phyloP scores from a whole-genome alignment of 2,113 vertebrate species.

The Scatophagus argus region DNA sequence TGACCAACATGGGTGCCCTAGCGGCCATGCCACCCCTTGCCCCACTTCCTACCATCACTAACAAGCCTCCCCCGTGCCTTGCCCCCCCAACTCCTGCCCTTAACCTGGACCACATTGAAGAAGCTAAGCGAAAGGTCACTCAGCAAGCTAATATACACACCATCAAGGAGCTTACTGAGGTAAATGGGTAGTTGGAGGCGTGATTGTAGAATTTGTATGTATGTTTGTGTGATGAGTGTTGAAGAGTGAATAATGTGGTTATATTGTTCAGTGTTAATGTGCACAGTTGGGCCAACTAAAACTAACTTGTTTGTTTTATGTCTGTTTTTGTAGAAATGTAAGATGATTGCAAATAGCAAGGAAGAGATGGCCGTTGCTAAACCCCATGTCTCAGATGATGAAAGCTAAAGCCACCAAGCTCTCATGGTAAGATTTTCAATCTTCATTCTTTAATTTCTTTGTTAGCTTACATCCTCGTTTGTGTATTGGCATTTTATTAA shows the following conservation, averaged over 20 bases:
- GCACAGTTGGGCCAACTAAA: not conserved
- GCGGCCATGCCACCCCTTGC: constrained; percentile 84
- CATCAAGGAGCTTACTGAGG: constrained; percentile 98
- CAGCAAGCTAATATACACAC: constrained; percentile 96
- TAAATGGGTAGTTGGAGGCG: constrained; percentile 60
- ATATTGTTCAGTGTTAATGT: not conserved
- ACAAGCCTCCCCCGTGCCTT: constrained; percentile 84
- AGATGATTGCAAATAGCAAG: constrained; percentile 98
- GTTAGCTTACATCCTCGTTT: not conserved
- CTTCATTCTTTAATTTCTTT: not conserved
- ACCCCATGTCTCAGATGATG: constrained; percentile 94
- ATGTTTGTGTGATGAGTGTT: not conserved
- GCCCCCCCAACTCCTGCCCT: constrained; percentile 79
- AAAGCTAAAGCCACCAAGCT: constrained; percentile 75
- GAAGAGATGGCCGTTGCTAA: constrained; percentile 95
- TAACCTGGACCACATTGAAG: constrained; percentile 85
- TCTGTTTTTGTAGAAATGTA: constrained; percentile 91
- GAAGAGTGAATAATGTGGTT: not conserved
- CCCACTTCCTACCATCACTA: constrained; percentile 85
- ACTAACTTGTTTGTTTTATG: constrained; percentile 6
- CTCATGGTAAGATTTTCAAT: constrained; percentile 51
- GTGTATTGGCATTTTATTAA: not conserved
- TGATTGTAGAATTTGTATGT: not conserved
- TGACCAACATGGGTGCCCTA: constrained; percentile 87
- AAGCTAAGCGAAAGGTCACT: constrained; percentile 92